Base-by-base conservation (phyloP, 2,888 invertebrate species). In the Agrilus mali region DNA sequence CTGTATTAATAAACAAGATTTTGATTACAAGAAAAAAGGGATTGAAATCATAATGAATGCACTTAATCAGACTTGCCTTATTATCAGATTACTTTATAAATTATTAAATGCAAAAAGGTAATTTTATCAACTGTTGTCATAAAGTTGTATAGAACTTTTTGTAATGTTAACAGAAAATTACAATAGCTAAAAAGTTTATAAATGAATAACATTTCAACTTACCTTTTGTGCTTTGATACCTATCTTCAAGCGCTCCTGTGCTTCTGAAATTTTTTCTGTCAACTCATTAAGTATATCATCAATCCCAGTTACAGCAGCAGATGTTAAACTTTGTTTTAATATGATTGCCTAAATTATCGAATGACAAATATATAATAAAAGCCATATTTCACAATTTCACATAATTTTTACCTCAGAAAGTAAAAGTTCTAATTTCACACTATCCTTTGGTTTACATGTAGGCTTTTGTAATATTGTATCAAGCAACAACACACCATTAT, bases 141-240 rank as follows among this genome's bases (percentile, higher is more conserved):
- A 7, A 15, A 38, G 13, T 27, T 27, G 10, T 10, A 10, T 27
- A 27, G 2, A 27, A 12, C 12, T 34, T 34, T 13, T 34, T 27
- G 27, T 27, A 2, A 27, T 10, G 27, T 27, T 5, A 27, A 2
- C 12, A 12, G 12, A 16, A 35, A 16, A 35, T 35, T 10, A 5
- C 10, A 27, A 27, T 12, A 35, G 12, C 12, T 12, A 12, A 12
- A 20, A 27, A 27, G 10, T 27, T 27, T 27, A 8, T 10, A 22
- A 27, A 12, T 17, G 3, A 35, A 35, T n/a, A n/a, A 13, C 13
- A 3, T 33, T 17, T 41, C n/a, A 6, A 58, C 63, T 57, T 68
- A 90, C 89, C 74, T 92, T 87, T 66, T 88, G 87, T 45, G 88
- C 86, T 69, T 92, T 92, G 41, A 89, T 86, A 54, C 89, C 89